Evolutionary conservation across 1,140 invertebrate species (phyloP), one percentile per base, ranked within the genome.

Genomic region (Scaptomyza graminum): DNA sequence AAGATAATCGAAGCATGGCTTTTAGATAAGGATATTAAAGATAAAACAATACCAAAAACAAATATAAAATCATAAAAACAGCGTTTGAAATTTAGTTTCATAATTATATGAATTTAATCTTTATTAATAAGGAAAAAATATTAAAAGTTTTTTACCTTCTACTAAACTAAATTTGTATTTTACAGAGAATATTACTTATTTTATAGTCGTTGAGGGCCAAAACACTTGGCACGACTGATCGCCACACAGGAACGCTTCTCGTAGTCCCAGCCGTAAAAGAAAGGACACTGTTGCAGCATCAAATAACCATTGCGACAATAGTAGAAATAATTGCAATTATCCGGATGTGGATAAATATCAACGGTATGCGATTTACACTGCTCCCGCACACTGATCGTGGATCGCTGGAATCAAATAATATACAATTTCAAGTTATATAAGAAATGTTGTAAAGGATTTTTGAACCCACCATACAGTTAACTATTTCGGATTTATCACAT

Each of bases 281-380:
- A 74, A 0, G 90, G 90, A 37, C 90, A 91, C 43, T 91, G 90
- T 59, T 90, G 85, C 5, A 91, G 68, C 65, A 84, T 63, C 22
- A 91, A 22, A 34, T 51, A 90, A 0, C 90, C 90, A 12, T 74
- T 69, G 8, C 61, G 73, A 50, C 90, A 91, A 13, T 72, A 67
- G 39, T 90, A 90, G 16, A 81, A 91, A 46, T 91, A 91, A 41
- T 91, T 91, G 47, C 90, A 91, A 37, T 91, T 90, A 12, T 67
- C 74, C 12, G 77, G 46, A 75, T 91, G 90, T 1, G 90, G 90
- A 76, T 78, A 91, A 2, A 79, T 60, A 57, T 91, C 85, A 0
- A 82, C 65, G 5, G 71, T 81, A 34, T 90, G 59, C 0, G 37
- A n/a, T 15, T 82, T 77, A 59, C 90, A 91, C 44, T 88, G 90